Evolutionary conservation across 2,888 invertebrate species (phyloP).

Genomic region (Biston betularia): DNA sequence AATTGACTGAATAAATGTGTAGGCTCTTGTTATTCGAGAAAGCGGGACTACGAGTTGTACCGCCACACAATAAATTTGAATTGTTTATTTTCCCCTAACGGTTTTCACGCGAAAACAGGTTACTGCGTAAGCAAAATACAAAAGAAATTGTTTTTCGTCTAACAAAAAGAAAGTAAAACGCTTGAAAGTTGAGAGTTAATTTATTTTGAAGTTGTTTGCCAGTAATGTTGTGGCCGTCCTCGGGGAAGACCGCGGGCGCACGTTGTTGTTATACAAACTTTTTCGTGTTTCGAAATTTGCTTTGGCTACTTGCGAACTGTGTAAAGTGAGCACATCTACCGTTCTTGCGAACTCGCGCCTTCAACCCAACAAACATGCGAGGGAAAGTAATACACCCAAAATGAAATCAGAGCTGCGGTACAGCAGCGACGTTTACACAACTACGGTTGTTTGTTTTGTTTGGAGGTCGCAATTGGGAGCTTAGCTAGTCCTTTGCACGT

Average conservation of each 20-base stretch:
- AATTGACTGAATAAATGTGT: conserved; percentile 25
- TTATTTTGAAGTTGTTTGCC: conserved; percentile 84
- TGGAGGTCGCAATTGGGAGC: conserved; percentile 22
- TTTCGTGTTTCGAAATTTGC: conserved; percentile 74
- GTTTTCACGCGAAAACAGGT: conserved; percentile 58
- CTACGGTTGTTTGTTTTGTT: conserved; percentile 38
- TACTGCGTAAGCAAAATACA: conserved; percentile 72
- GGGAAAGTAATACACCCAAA: conserved; percentile 37
- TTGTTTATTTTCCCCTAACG: conserved; percentile 51
- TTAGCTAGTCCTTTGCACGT: conserved; percentile 18
- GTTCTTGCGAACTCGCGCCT: conserved; percentile 48
- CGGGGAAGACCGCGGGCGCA: conserved; percentile 70
- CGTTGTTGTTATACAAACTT: conserved; percentile 72
- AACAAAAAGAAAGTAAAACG: conserved; percentile 80
- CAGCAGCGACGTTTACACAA: conserved; percentile 26
- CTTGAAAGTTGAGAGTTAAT: conserved; percentile 83
- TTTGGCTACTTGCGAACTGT: conserved; percentile 66
- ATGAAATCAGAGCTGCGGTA: conserved; percentile 40
- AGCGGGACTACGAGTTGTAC: conserved; percentile 17
- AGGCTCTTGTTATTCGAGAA: conserved; percentile 14
- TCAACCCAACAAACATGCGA: conserved; percentile 33
- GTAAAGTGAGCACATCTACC: conserved; percentile 54
- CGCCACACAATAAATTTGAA: conserved; percentile 34
- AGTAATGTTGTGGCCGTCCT: conserved; percentile 82
- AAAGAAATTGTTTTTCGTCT: conserved; percentile 79